A percentile compares a stretch with the other conserved stretches of the same genome.
phyloP scores from a whole-genome alignment of 2,797 vertebrate genomes.

The Sebastes wilsoni region DNA sequence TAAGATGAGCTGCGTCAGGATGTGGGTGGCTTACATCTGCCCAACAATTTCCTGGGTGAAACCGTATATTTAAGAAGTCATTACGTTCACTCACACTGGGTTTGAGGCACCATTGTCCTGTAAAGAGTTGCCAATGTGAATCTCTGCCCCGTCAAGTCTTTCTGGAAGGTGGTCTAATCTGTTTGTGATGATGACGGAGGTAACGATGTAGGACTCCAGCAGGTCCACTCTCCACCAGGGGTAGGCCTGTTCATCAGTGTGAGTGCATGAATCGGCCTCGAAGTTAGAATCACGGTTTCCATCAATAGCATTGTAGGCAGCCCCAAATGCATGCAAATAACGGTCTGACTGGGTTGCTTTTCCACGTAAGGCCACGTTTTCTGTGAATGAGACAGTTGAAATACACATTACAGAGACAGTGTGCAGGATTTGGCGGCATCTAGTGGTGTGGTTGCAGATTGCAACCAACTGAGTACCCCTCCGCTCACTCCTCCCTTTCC shows the following conservation, averaged over 20 bases:
- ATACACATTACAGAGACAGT: too few species aligned
- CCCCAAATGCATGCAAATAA: fast-evolving
- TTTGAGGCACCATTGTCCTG: constrained; percentile 17
- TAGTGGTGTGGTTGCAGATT: too few species aligned
- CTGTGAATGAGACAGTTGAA: neutral
- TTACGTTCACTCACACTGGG: constrained; percentile 38
- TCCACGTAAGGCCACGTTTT: constrained; percentile 54
- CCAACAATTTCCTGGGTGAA: too few species aligned
- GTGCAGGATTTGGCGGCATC: too few species aligned
- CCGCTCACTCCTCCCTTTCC: too few species aligned
- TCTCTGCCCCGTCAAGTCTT: constrained; percentile 33
- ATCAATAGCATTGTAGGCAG: constrained; percentile 42
- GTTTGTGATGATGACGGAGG: constrained; percentile 64
- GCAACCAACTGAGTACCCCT: too few species aligned
- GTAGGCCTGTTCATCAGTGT: fast-evolving
- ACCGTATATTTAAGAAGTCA: too few species aligned
- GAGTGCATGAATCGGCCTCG: fast-evolving
- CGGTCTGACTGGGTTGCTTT: constrained; percentile 34
- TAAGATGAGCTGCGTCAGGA: neutral
- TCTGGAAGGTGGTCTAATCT: constrained; percentile 52
- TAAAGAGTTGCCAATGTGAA: constrained; percentile 62
- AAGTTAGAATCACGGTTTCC: constrained; percentile 1
- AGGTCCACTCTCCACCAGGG: constrained; percentile 63
- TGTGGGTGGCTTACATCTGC: too few species aligned
- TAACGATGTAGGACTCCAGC: constrained; percentile 52